Base-by-base conservation (phyloP, 2,888 invertebrate species). In the Drosophila meridiana region DNA sequence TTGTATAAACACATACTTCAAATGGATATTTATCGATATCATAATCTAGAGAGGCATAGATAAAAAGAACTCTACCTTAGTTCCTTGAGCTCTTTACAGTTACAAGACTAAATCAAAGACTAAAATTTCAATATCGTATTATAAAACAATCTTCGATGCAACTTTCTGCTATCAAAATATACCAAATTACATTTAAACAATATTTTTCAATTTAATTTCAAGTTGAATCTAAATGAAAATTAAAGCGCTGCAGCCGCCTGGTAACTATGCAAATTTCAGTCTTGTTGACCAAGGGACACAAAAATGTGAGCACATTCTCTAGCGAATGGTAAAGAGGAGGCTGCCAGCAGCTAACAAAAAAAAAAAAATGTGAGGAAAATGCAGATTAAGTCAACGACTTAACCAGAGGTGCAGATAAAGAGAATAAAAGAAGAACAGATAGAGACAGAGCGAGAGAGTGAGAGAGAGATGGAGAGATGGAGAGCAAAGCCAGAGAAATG, bases 301-400 rank as follows among this genome's bases (percentile, higher is more conserved):
- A 76, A 85, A 71, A 82, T 63, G 76, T 57, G 58, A 65, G 48
- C 48, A 72, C 70, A 80, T 64, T 61, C 58, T 63, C 43, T 45
- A 63, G 71, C 64, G 71, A 72, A 61, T 58, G 38, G 69, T 42
- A 50, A 74, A 59, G 69, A 28, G 43, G 42, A 55, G 58, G 53
- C 55, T 45, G 58, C 55, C 36, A 13, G 38, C 38, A 36, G 50
- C 32, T 20, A 32, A 34, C 42, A 73, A 59, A 56, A 63, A 28
- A 32, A 32, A 34, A 50, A 73, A 63, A 52, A 62, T 20, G 34
- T 52, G 58, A 74, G 68, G 61, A 70, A 76, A 82, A 89, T 87
- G 85, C 88, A 88, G 86, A 86, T 86, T 90, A 90, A 88, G 78
- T 78, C 90, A 80, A 78, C 86, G 83, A 73, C 69, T 76, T 67